Evolutionary conservation across 2,113 vertebrate genomes (phyloP).

Genomic region (Nicator chloris): DNA sequence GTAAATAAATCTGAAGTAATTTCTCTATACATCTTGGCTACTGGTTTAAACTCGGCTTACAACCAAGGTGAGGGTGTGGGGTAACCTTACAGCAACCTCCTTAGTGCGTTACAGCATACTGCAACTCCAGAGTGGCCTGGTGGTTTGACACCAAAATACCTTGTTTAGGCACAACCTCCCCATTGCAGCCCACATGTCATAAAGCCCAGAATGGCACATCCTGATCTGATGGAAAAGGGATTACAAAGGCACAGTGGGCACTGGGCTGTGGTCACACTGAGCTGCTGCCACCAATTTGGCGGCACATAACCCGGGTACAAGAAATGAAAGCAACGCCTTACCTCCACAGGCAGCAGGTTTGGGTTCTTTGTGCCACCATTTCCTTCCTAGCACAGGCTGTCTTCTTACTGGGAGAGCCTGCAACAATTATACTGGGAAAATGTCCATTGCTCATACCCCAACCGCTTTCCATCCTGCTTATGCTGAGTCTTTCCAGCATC

Average conservation of each 20-base stretch:
- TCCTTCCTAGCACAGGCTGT: neutral
- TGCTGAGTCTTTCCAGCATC: neutral
- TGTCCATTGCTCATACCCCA: neutral
- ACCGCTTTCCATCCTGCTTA: neutral
- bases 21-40: constrained; percentile 70
- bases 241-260: neutral
- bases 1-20: constrained; percentile 76
- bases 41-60: constrained; percentile 43
- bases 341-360: neutral
- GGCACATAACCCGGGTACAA: accelerated
- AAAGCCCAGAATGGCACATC: neutral
- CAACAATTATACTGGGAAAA: neutral
- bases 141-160: neutral
- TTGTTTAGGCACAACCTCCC: neutral
- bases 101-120: neutral
- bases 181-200: neutral
- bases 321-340: neutral
- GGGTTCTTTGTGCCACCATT: neutral
- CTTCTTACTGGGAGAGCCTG: neutral
- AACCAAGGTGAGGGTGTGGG: neutral
- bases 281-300: neutral
- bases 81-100: neutral
- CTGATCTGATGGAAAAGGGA: neutral
- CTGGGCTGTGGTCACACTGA: too few species aligned
- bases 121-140: neutral